A percentile compares a stretch with the other conserved stretches of the same genome.
These are phyloP conservation scores for Ischnus inquisitorius DNA, from an alignment of 2,888 invertebrate species.

Conservation along the genomic window DNA sequence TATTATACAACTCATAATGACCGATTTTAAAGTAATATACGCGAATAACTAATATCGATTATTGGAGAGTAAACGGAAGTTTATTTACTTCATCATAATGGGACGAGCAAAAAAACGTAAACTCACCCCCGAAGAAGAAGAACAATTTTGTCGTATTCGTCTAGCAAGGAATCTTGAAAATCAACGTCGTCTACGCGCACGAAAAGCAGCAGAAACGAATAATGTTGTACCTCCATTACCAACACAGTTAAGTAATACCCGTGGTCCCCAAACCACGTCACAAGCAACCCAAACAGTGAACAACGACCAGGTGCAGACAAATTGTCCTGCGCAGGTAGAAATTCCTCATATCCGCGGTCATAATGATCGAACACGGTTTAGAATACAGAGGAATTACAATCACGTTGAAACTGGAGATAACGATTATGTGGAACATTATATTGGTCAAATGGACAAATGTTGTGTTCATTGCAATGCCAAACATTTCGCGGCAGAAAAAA, in stretches of 20 bases:
- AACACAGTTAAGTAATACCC: not conserved
- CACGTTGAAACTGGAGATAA: not conserved
- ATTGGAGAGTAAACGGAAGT: not conserved
- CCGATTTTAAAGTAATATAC: not conserved
- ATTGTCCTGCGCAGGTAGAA: not conserved
- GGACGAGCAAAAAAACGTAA: slow-evolving; percentile 1
- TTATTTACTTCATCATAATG: not conserved
- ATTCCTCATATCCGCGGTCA: not conserved
- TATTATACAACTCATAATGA: not conserved
- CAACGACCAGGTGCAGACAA: not conserved
- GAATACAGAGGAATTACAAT: not conserved
- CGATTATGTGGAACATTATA: slow-evolving; percentile 48
- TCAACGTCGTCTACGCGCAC: slow-evolving; percentile 4
- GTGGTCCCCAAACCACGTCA: not conserved
- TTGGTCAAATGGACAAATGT: slow-evolving; percentile 39
- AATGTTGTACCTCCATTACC: not conserved
- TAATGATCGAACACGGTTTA: not conserved
- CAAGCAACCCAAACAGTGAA: not conserved
- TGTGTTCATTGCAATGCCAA: slow-evolving; percentile 51
- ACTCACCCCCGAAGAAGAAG: not conserved
- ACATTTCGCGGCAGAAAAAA: slow-evolving; percentile 47
- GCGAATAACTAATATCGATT: not conserved
- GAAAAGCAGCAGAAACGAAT: not conserved
- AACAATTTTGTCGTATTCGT: not conserved
- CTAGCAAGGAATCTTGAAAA: not conserved